These are phyloP conservation scores for Acyrthosiphon pisum DNA, from an alignment of 1,140 invertebrate species.

Conservation along the genomic window DNA sequence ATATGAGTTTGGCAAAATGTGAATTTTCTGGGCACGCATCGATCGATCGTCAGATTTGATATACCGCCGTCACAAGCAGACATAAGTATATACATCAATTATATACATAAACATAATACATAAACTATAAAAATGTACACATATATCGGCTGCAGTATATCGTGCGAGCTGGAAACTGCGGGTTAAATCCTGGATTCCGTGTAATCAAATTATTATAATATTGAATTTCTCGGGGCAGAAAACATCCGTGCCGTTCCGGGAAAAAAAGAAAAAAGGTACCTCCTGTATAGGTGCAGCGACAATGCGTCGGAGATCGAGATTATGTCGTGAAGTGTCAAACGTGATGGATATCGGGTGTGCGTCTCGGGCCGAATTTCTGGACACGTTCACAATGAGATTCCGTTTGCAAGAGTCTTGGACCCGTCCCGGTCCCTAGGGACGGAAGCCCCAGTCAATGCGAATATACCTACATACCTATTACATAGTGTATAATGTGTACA, in stretches of 20 bases:
- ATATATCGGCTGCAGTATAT: too few relatives aligned
- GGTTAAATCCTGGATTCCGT: neutral
- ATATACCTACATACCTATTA: neutral
- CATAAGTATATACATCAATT: neutral
- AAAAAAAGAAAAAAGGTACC: neutral
- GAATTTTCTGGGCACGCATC: neutral
- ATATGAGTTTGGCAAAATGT: neutral
- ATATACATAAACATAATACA: neutral
- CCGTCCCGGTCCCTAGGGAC: neutral
- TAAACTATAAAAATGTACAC: too few relatives aligned
- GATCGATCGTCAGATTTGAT: neutral
- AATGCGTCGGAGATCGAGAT: conserved; percentile 47
- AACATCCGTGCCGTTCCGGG: conserved; percentile 27
- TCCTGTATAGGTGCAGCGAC: neutral
- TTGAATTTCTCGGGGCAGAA: conserved; percentile 49
- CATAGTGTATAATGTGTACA: neutral
- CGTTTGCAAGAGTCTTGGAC: neutral
- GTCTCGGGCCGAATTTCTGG: neutral
- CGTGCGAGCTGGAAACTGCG: too few relatives aligned
- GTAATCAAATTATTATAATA: conserved; percentile 57
- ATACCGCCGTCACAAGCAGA: too few relatives aligned
- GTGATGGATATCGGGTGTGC: conserved; percentile 49
- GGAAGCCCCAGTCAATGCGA: neutral
- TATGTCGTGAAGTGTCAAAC: conserved; percentile 49
- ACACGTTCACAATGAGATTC: conserved; percentile 24